Base-by-base conservation (phyloP, 2,888 invertebrate genomes). In the Adineta ricciae region DNA sequence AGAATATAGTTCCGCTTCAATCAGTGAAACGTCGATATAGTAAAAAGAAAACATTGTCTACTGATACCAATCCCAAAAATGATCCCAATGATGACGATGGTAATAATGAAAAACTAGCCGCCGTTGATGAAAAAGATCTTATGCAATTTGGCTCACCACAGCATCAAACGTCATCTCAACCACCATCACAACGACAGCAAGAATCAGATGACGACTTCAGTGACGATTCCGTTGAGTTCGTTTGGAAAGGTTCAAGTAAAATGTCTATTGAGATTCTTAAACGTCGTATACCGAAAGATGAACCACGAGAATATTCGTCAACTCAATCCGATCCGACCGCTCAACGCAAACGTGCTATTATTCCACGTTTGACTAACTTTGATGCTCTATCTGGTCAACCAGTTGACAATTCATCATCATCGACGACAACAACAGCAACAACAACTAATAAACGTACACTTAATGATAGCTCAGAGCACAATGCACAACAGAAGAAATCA, bases 201-300 rank as follows among this genome's bases (percentile, higher is more conserved):
- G 24, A 78, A 41, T n/a, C 21, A 38, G 41, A 78, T 38, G 78
- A 78, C 8, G 78, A 78, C n/a, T 38, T 41, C 41, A 78, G 78
- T 78, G 78, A 78, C n/a, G 78, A 78, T 78, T 78, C 78, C 11
- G 41, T 78, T 41, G 41, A 41, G 11, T 41, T 78, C 41, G 41
- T 41, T 78, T 78, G 78, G 78, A 78, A 38, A 78, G 78, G 78
- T 78, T 78, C 78, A 78, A 78, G 78, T n/a, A 78, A 78, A 78
- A 41, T 78, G 41, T 78, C 78, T 1, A 78, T 41, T 41, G 78
- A 78, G 41, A 78, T 78, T n/a, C 41, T 78, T 24, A 78, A 78
- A 78, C 38, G 78, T 41, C 78, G 78, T 78, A 41, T 78, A n/a
- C 78, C 78, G n/a, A 78, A 78, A n/a, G 41, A 78, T 19, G 78